Conservation (phyloP, 2,888 invertebrate genomes). For the Spilarctia lutea region DNA sequence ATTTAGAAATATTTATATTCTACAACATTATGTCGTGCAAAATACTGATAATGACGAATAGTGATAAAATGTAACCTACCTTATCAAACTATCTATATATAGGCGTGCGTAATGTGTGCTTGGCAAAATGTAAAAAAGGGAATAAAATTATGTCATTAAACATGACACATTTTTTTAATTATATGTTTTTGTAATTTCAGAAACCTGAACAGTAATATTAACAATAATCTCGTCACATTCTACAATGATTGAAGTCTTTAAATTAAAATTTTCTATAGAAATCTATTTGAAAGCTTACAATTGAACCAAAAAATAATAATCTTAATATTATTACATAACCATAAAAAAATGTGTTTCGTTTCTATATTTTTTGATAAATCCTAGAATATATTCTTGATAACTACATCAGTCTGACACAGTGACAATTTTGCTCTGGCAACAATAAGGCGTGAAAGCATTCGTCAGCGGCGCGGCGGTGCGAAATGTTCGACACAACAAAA, state of each 20-base stretch:
- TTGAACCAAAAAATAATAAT: background rate
- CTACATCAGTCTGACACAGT: constrained; percentile 20
- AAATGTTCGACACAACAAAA: constrained; percentile 35
- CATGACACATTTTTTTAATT: too few relatives aligned
- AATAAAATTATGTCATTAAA: too few relatives aligned
- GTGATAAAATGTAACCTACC: too few relatives aligned
- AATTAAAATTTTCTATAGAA: background rate
- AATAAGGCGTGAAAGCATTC: constrained; percentile 43
- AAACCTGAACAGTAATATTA: too few relatives aligned
- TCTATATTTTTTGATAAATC: constrained; percentile 25
- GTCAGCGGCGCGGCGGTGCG: constrained; percentile 42
- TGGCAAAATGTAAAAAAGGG: too few relatives aligned
- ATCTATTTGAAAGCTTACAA: background rate
- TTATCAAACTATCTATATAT: too few relatives aligned
- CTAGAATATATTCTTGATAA: constrained; percentile 34
- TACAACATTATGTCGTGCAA: too few relatives aligned
- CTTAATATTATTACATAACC: background rate
- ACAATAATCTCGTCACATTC: background rate
- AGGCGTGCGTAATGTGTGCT: too few relatives aligned
- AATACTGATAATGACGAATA: too few relatives aligned
- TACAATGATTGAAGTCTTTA: background rate
- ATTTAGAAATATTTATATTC: too few relatives aligned
- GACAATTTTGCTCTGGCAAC: constrained; percentile 37
- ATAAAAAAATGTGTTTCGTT: background rate
- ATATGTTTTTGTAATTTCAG: too few relatives aligned